These are phyloP conservation scores for Drosophila acutilabella DNA, from an alignment of 2,888 invertebrate genomes.

Conservation along the genomic window DNA sequence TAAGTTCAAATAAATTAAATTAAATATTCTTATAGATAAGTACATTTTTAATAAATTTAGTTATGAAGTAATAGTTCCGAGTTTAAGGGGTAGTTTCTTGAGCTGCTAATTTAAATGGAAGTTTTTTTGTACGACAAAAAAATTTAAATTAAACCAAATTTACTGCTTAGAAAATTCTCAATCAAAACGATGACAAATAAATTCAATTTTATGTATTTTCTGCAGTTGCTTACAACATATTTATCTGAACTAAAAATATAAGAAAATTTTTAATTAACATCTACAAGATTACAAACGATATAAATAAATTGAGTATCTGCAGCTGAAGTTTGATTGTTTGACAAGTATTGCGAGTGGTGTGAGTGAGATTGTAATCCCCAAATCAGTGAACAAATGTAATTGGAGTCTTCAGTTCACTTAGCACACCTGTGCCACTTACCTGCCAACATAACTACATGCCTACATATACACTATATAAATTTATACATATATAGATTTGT, in stretches of 20 bases:
- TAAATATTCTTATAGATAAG: no score
- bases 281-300: slow-evolving; percentile 1
- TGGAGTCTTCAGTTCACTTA: background rate
- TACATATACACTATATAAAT: background rate
- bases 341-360: slow-evolving; percentile 13
- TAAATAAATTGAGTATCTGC: slow-evolving; percentile 22
- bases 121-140: no score
- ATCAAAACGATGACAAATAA: no score
- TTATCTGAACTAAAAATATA: background rate
- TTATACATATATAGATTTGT: slow-evolving; percentile 26
- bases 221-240: no score
- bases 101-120: no score
- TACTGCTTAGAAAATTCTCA: no score
- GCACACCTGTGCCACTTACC: slow-evolving; percentile 8
- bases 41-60: no score
- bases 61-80: no score
- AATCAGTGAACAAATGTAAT: slow-evolving; percentile 18
- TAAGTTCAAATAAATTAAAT: no score
- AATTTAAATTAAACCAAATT: no score
- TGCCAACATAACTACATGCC: no score
- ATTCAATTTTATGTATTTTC: background rate
- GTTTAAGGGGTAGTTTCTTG: no score
- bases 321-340: slow-evolving; percentile 10
- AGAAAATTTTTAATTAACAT: background rate
- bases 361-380: slow-evolving; percentile 24